Percentiles rank a stretch among this genome's conserved stretches.
These are phyloP conservation scores for Diaperis boleti DNA, from an alignment of 2,888 invertebrate genomes.

Conservation along the genomic window DNA sequence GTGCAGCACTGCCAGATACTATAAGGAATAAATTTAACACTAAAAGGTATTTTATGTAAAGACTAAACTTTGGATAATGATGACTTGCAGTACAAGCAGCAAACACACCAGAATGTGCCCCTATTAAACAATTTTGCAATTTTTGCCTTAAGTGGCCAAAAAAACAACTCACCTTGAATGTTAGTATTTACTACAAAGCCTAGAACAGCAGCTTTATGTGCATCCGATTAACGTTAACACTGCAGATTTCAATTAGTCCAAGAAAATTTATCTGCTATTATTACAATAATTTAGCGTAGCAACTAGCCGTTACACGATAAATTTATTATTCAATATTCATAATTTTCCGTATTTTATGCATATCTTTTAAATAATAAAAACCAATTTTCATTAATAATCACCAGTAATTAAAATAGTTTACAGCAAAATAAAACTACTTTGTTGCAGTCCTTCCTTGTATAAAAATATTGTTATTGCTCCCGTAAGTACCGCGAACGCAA, in stretches of 20 bases:
- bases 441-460: constrained; percentile 15
- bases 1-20: too few species aligned
- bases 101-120: too few species aligned
- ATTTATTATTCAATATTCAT: constrained; percentile 30
- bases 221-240: constrained; percentile 1
- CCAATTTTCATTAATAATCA: constrained; percentile 15
- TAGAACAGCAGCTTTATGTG: not conserved
- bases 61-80: too few species aligned
- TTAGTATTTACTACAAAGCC: too few species aligned
- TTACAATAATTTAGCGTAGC: constrained; percentile 13
- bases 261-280: constrained; percentile 24
- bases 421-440: constrained; percentile 9
- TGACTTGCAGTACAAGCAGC: too few species aligned
- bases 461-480: constrained; percentile 23
- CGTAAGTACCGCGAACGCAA: constrained; percentile 7
- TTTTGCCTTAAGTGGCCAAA: too few species aligned
- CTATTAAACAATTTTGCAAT: too few species aligned
- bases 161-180: too few species aligned
- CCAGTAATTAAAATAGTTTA: constrained; percentile 20
- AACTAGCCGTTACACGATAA: constrained; percentile 14
- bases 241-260: constrained; percentile 5
- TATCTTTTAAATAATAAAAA: constrained; percentile 16
- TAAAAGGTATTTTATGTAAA: too few species aligned
- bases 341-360: constrained; percentile 26
- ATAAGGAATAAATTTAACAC: too few species aligned